phyloP scores from a whole-genome alignment of 2,113 vertebrate species.

The Vanacampus margaritifer region DNA sequence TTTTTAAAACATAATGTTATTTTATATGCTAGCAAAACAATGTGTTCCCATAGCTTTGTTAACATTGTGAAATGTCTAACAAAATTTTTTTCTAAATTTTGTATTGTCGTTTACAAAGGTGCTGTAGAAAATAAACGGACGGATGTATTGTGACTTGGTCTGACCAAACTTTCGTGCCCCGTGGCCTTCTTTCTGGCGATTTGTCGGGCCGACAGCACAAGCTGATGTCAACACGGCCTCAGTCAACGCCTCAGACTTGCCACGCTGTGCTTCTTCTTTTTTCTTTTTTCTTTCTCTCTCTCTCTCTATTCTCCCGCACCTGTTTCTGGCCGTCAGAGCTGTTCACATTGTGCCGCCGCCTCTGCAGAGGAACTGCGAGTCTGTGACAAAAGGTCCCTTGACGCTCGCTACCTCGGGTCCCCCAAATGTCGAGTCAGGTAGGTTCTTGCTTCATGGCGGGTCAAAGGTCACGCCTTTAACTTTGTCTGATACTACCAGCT shows the following conservation, averaged over 20 bases:
- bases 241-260: constrained; percentile 43
- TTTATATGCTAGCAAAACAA: too few relatives aligned
- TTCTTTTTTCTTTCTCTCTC: constrained; percentile 62
- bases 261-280: constrained; percentile 58
- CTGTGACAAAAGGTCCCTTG: constrained; percentile 52
- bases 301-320: constrained; percentile 63
- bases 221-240: constrained; percentile 31
- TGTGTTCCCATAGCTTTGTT: too few relatives aligned
- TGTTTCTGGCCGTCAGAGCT: constrained; percentile 66
- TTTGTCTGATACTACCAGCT: neutral
- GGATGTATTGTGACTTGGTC: neutral
- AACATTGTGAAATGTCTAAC: too few relatives aligned
- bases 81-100: too few relatives aligned
- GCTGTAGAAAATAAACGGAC: too few relatives aligned
- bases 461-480: constrained; percentile 31
- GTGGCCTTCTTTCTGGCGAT: constrained; percentile 5
- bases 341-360: constrained; percentile 33
- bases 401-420: constrained; percentile 30
- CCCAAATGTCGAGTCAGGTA: constrained; percentile 62
- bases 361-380: constrained; percentile 50
- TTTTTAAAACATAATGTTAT: too few relatives aligned
- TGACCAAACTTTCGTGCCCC: neutral
- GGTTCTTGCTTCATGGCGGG: constrained; percentile 33
- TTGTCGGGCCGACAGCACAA: constrained; percentile 20
- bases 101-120: too few relatives aligned